Evolutionary conservation across 2,113 vertebrate genomes (phyloP).

Genomic region (Chaetorhynchus papuensis): DNA sequence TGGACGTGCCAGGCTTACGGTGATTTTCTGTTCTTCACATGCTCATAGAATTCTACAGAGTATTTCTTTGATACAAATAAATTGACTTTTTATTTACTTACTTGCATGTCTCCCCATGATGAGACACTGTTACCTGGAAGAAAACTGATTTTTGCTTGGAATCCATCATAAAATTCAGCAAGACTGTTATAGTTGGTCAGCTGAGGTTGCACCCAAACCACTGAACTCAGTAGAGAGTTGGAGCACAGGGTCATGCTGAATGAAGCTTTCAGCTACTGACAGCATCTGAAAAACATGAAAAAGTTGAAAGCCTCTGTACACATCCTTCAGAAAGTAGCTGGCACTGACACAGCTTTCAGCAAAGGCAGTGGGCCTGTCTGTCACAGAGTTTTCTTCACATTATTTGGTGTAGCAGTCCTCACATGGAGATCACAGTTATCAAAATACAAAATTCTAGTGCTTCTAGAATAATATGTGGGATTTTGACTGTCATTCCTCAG

Average conservation of each 20-base stretch:
- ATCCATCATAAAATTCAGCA: neutral
- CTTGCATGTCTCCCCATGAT: neutral
- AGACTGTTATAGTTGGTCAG: neutral
- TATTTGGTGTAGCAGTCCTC: neutral
- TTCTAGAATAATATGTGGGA: neutral
- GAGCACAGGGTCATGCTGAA: neutral
- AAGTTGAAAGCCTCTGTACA: neutral
- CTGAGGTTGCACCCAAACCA: neutral
- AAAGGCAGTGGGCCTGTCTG: neutral
- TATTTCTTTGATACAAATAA: neutral
- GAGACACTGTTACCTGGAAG: neutral
- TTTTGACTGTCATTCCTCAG: neutral
- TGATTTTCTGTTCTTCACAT: neutral
- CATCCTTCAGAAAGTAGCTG: neutral
- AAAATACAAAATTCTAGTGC: neutral
- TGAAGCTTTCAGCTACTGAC: neutral
- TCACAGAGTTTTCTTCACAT: neutral
- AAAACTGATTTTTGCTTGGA: neutral
- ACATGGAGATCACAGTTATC: neutral
- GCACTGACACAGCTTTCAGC: neutral
- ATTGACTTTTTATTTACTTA: neutral
- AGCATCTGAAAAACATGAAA: neutral
- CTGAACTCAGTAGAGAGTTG: neutral
- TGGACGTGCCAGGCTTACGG: neutral
- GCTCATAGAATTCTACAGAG: neutral